phyloP scores from a whole-genome alignment of 2,888 invertebrate species.

The Cheilosia vulpina region DNA sequence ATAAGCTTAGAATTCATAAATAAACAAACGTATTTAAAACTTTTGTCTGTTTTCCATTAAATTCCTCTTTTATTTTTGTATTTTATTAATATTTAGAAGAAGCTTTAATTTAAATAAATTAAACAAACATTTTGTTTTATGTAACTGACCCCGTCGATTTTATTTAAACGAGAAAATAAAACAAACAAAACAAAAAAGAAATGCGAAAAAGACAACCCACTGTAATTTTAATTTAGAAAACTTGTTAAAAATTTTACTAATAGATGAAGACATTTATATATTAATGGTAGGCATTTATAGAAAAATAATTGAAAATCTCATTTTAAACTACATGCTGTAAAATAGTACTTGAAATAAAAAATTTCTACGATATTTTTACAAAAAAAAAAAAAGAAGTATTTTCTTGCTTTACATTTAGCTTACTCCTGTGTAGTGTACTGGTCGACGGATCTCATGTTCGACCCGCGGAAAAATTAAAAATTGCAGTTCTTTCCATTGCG shows the following conservation, averaged over 20 bases:
- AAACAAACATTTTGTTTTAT: conserved; percentile 59
- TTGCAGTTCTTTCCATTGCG: no score
- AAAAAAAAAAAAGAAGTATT: conserved; percentile 41
- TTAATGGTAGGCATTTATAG: conserved; percentile 70
- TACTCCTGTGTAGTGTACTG: no score
- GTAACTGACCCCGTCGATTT: conserved; percentile 58
- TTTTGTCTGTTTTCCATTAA: conserved; percentile 61
- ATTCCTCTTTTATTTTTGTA: conserved; percentile 30
- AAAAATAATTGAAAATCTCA: conserved; percentile 69
- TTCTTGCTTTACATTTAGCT: neutral
- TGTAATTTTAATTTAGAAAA: conserved; percentile 70
- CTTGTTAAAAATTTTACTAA: conserved; percentile 64
- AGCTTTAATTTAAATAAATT: conserved; percentile 75
- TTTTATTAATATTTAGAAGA: conserved; percentile 63
- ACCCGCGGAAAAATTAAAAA: no score
- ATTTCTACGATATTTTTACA: conserved; percentile 73
- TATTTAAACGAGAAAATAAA: conserved; percentile 49
- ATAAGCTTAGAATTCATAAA: conserved; percentile 42
- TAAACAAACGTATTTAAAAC: conserved; percentile 59
- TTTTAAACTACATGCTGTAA: conserved; percentile 69
- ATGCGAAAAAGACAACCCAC: conserved; percentile 40
- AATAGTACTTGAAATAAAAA: conserved; percentile 73
- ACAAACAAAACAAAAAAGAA: conserved; percentile 4
- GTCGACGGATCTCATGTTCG: no score
- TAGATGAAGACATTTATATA: conserved; percentile 50